phyloP scores from a whole-genome alignment of 2,113 vertebrate genomes.

The Rhombomys opimus region DNA sequence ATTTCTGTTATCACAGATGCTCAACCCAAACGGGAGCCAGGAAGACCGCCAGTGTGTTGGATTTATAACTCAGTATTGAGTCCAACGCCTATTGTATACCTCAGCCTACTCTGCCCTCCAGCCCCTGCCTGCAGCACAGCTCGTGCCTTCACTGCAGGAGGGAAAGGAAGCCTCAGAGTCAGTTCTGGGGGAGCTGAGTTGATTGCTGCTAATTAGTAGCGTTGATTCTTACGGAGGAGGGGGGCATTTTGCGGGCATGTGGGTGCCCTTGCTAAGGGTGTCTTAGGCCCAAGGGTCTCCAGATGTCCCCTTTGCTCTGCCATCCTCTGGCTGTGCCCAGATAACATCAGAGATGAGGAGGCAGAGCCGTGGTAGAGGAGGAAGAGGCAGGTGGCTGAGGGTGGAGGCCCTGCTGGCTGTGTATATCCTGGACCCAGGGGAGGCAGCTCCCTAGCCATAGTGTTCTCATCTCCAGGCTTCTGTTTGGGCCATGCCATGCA shows the following conservation, averaged over 20 bases:
- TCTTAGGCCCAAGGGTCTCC: neutral
- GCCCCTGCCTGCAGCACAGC: neutral
- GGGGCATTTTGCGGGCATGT: too few species aligned
- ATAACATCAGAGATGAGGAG: neutral
- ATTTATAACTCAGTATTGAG: neutral
- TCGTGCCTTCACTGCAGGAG: constrained; percentile 29
- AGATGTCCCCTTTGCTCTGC: neutral
- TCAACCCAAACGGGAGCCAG: neutral
- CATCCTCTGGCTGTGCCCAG: neutral
- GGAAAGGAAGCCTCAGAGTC: constrained; percentile 25
- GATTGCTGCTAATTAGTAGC: constrained; percentile 55
- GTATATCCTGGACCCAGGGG: neutral
- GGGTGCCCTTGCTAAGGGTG: neutral
- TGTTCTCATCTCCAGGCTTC: neutral
- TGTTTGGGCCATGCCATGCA: neutral
- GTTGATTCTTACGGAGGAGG: neutral
- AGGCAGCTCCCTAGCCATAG: too few species aligned
- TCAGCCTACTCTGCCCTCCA: neutral
- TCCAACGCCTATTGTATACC: neutral
- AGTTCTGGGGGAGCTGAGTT: constrained; percentile 6
- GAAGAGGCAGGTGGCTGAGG: neutral
- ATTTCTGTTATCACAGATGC: neutral
- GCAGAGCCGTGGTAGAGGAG: neutral
- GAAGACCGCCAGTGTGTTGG: neutral
- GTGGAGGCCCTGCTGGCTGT: neutral